Conservation (phyloP, 2,888 invertebrate genomes). For the Crossocerus cetratus region DNA sequence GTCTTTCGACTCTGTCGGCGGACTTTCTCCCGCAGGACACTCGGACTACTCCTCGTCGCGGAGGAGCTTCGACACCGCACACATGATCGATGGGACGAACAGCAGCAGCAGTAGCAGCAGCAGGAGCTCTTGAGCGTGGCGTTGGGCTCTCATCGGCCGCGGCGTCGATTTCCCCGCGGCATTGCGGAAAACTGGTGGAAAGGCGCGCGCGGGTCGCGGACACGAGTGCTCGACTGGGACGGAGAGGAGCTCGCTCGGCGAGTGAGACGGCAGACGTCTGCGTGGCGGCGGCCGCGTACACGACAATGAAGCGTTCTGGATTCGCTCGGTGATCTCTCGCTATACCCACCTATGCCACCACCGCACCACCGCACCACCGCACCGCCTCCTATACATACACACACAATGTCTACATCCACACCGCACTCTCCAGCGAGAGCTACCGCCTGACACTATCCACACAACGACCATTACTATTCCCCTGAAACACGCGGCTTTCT, state of each 20-base stretch:
- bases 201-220: constrained; percentile 7
- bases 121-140: no score
- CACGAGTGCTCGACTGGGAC: constrained; percentile 11
- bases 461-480: constrained; percentile 51
- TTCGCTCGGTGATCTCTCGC: constrained; percentile 57
- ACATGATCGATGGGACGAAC: not conserved
- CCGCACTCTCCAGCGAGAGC: constrained; percentile 5
- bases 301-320: constrained; percentile 63
- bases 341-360: constrained; percentile 50
- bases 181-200: not conserved
- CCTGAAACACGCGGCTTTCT: constrained; percentile 54
- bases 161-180: not conserved
- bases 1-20: not conserved
- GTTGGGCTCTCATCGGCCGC: no score
- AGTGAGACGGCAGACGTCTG: constrained; percentile 36
- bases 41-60: not conserved
- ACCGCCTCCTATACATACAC: constrained; percentile 17
- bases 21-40: not conserved
- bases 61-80: not conserved
- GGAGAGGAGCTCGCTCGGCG: constrained; percentile 40
- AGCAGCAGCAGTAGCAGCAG: no score
- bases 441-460: constrained; percentile 27
- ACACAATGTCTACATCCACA: not conserved
- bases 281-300: constrained; percentile 43
- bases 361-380: constrained; percentile 13